phyloP scores from a whole-genome alignment of 2,888 invertebrate genomes.

The Myathropa florea region DNA sequence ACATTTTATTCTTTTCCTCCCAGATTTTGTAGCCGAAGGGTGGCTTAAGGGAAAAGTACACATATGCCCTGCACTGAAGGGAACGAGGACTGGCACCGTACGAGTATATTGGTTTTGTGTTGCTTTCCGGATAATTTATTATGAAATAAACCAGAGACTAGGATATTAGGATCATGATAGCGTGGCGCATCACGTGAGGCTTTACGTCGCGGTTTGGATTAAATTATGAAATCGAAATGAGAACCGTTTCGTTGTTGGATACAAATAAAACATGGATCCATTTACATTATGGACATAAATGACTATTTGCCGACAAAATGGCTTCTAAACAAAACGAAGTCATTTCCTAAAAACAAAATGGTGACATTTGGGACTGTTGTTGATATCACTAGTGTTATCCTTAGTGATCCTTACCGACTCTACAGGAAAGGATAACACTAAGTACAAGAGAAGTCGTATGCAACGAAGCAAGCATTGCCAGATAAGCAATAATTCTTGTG shows the following conservation, averaged over 20 bases:
- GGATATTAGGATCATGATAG: constrained; percentile 36
- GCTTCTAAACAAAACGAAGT: no score
- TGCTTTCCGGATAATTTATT: constrained; percentile 53
- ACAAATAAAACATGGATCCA: neutral
- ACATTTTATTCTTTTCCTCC: constrained; percentile 16
- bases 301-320: neutral
- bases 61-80: neutral
- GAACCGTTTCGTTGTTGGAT: neutral
- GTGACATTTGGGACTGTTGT: neutral
- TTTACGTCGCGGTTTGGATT: constrained; percentile 9
- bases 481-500: no score
- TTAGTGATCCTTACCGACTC: no score
- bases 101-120: constrained; percentile 35
- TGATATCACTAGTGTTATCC: no score
- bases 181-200: neutral
- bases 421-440: no score
- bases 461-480: no score
- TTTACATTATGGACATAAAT: neutral
- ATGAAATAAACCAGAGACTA: constrained; percentile 49
- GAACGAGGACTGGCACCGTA: neutral
- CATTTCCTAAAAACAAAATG: neutral
- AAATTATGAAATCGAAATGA: constrained; percentile 17
- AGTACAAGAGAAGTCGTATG: no score
- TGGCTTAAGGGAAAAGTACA: constrained; percentile 33
- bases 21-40: neutral